A percentile compares a stretch with the other conserved stretches of the same genome.
Evolutionary conservation across 2,113 vertebrate genomes (phyloP).

Genomic region (Tragelaphus scriptus): DNA sequence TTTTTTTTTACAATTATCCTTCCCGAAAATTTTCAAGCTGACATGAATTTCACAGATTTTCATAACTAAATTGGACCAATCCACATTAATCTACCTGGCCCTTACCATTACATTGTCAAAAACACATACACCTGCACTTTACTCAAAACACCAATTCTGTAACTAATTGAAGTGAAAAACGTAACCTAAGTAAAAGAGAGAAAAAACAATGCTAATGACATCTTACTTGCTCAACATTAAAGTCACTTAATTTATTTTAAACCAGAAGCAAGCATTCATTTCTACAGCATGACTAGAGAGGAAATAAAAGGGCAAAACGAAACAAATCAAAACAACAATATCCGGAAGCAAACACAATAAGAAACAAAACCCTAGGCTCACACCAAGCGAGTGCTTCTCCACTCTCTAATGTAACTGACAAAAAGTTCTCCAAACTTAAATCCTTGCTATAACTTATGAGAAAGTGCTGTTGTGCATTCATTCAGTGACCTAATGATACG

Average conservation of each 20-base stretch:
- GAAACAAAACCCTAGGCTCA: constrained; percentile 21
- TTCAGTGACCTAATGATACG: not conserved
- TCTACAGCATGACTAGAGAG: not conserved
- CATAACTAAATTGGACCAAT: not conserved
- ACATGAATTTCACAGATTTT: not conserved
- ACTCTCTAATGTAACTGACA: constrained; percentile 8
- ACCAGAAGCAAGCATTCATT: not conserved
- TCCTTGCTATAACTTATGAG: not conserved
- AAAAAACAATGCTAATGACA: not conserved
- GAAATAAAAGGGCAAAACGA: not conserved
- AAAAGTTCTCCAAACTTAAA: not conserved
- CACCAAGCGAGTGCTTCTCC: not conserved
- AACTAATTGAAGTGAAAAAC: not conserved
- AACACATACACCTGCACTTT: not conserved
- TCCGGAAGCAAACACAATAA: not conserved
- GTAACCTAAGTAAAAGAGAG: not conserved
- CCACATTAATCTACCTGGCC: not conserved
- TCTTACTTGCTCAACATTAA: constrained; percentile 2
- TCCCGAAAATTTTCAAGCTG: not conserved
- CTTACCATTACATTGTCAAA: not conserved
- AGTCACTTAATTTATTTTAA: constrained; percentile 24
- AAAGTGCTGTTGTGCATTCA: constrained; percentile 26
- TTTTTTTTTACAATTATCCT: not conserved
- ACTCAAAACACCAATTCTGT: not conserved
- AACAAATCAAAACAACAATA: constrained; percentile 10